Conservation (phyloP, 2,888 invertebrate genomes). For the Quadroppia sp. region DNA sequence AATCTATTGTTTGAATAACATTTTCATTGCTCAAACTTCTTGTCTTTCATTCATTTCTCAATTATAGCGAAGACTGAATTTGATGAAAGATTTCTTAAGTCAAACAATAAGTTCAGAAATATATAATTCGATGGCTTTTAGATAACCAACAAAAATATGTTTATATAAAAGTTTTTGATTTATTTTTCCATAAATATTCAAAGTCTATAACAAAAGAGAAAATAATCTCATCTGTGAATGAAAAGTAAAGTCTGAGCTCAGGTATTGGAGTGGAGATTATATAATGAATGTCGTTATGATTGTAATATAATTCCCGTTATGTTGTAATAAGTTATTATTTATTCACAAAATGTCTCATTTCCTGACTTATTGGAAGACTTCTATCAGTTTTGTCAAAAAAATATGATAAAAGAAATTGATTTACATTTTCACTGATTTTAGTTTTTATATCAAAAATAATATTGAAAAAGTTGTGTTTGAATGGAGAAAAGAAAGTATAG, state of each 20-base stretch:
- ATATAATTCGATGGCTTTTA: too few species aligned
- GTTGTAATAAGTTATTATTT: not conserved
- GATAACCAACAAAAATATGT: too few species aligned
- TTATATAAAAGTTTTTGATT: too few species aligned
- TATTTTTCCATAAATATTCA: too few species aligned
- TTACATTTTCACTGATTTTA: constrained; percentile 27
- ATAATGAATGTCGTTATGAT: not conserved
- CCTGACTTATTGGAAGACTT: not conserved
- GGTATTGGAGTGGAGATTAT: not conserved
- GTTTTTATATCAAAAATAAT: constrained; percentile 16
- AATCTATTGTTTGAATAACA: too few species aligned
- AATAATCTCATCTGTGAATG: not conserved
- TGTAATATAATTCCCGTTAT: not conserved
- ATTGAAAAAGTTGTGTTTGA: not conserved
- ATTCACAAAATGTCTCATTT: not conserved
- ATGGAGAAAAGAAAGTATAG: constrained; percentile 27
- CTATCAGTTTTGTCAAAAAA: not conserved
- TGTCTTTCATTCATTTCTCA: too few species aligned
- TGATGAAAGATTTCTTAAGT: not conserved
- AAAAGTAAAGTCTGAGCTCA: too few species aligned
- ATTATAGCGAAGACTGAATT: too few species aligned
- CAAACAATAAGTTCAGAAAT: not conserved
- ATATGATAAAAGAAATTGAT: constrained; percentile 32
- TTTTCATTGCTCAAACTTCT: not conserved
- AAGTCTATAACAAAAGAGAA: too few species aligned